Percentiles rank a stretch among this genome's conserved stretches.
Evolutionary conservation across 2,113 vertebrate species (phyloP).

Genomic region (Sialia sialis): DNA sequence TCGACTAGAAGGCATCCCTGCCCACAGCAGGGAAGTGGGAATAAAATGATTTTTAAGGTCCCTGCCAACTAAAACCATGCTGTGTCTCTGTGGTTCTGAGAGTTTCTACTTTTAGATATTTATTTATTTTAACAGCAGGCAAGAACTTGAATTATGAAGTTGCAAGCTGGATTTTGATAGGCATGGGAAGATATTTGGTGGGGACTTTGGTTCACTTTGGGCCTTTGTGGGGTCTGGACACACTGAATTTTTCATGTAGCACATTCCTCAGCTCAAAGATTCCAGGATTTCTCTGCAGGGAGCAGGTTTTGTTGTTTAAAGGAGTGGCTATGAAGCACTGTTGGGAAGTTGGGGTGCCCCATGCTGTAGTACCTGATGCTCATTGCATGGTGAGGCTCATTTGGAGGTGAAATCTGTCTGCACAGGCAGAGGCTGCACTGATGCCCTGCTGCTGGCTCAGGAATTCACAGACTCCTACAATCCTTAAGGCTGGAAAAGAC

Average conservation of each 20-base stretch:
- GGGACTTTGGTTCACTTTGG: neutral
- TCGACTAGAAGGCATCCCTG: neutral
- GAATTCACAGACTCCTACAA: neutral
- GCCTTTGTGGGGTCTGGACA: neutral
- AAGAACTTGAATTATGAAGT: neutral
- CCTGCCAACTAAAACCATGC: neutral
- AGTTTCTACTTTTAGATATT: neutral
- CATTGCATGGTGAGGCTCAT: neutral
- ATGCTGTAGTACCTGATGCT: accelerated
- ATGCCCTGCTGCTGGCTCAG: neutral
- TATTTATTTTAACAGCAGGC: neutral
- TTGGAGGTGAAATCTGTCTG: neutral
- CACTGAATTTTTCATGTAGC: neutral
- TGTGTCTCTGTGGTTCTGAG: neutral
- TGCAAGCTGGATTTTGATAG: neutral
- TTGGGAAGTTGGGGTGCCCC: neutral
- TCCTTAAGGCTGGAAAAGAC: neutral
- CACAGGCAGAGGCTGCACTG: accelerated
- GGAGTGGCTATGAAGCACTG: neutral
- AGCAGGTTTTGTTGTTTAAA: neutral
- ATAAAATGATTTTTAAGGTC: neutral
- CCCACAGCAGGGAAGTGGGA: neutral
- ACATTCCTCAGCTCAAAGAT: neutral
- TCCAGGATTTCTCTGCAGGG: accelerated
- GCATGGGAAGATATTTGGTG: neutral